These are phyloP conservation scores for Tinamus major DNA, from an alignment of 2,797 vertebrate species.

Conservation along the genomic window DNA sequence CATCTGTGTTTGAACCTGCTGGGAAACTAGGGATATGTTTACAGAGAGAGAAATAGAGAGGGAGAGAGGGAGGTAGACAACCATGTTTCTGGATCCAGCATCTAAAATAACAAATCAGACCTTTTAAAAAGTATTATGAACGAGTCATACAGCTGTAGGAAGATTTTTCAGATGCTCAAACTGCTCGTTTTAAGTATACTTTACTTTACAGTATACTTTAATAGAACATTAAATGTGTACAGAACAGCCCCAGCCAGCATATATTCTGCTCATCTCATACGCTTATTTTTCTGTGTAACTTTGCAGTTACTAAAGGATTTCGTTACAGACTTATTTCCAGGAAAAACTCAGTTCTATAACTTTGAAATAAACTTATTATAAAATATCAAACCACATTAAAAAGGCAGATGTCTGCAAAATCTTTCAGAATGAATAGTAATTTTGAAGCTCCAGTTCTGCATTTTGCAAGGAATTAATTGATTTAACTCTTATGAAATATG, in stretches of 20 bases:
- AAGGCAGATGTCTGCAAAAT: background rate
- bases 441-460: background rate
- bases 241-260: background rate
- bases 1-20: slow-evolving; percentile 84
- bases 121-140: slow-evolving; percentile 63
- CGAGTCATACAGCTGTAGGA: slow-evolving; percentile 3
- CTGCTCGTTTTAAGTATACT: no score
- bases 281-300: background rate
- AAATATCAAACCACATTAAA: background rate
- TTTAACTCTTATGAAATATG: background rate
- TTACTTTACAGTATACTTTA: background rate
- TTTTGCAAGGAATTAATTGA: background rate
- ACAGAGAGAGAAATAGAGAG: slow-evolving; percentile 61
- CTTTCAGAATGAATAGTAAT: background rate
- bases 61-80: slow-evolving; percentile 53
- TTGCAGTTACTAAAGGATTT: slow-evolving; percentile 28
- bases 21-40: slow-evolving; percentile 77
- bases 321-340: slow-evolving; percentile 4
- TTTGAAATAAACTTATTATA: background rate
- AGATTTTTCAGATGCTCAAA: slow-evolving; percentile 26
- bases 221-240: background rate
- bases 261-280: background rate
- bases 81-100: slow-evolving; percentile 48
- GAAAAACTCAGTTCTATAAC: slow-evolving; percentile 11
- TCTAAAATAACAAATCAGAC: slow-evolving; percentile 71